Evolutionary conservation across 2,113 vertebrate genomes (phyloP), one percentile per base, ranked within the genome.

Genomic region (Oncorhynchus tshawytscha): DNA sequence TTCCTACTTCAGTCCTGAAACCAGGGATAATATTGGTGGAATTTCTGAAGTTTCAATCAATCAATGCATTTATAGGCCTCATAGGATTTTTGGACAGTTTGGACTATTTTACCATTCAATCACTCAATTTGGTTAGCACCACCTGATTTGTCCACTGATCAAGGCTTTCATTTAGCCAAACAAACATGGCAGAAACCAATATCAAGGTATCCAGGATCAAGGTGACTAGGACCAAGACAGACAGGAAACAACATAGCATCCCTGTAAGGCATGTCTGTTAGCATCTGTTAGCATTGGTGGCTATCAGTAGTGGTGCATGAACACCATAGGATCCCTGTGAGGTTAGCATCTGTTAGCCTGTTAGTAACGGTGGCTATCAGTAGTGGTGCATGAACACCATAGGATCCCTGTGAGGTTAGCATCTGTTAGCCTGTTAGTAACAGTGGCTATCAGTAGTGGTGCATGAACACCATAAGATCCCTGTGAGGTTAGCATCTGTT

Each of bases 361-460:
- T 31, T 31, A 6, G 31, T 29, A 29, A 4, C 7, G 6, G 70
- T 66, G 73, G 69, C 72, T 76, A 81, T 81, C 80, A 75, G 54
- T 8, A 22, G 25, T 51, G 29, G 29, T 31, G 29, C 29, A 31
- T 31, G 29, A 31, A 31, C 29, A 31, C 29, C 29, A 31, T 51
- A 4, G 0, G 5, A n/a, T 60, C 59, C 59, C 27, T 31, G 27
- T 3, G 6, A 66, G 64, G 12, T 66, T 29, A 66, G 64, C 25
- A 22, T 9, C 22, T 2, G 9, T 24, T 39, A 62, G 71, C 66
- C 0, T 39, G 39, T 39, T 45, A 45, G 39, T 0, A 34, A 2
- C 1, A 4, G 49, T 16, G 49, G 3, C 15, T n/a, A n/a, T n/a
- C n/a, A 16, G 12, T 51, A 16, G 12, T 1, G 49, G 11, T 54